phyloP scores from a whole-genome alignment of 2,113 vertebrate species.

The Sander vitreus region DNA sequence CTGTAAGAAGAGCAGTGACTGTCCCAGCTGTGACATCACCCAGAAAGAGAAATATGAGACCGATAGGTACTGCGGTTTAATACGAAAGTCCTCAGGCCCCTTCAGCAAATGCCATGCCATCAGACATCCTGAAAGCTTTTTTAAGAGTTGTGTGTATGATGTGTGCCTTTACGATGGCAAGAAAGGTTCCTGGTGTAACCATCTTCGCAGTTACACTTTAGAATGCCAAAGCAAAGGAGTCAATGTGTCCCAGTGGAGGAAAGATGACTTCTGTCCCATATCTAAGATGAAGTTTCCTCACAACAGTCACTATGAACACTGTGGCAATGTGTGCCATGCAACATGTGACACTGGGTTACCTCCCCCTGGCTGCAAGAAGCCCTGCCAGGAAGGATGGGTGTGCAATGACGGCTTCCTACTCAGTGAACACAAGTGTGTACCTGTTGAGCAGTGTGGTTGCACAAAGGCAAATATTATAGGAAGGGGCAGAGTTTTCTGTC shows the following conservation, averaged over 20 bases:
- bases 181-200: slow-evolving; percentile 44
- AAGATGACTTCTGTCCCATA: slow-evolving; percentile 48
- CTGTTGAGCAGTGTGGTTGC: slow-evolving; percentile 80
- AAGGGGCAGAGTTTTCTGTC: slow-evolving; percentile 70
- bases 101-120: slow-evolving; percentile 58
- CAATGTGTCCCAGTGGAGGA: slow-evolving; percentile 48
- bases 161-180: slow-evolving; percentile 61
- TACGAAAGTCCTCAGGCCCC: slow-evolving; percentile 49
- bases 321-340: slow-evolving; percentile 57
- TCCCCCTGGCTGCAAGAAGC: slow-evolving; percentile 36
- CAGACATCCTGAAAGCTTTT: slow-evolving; percentile 36
- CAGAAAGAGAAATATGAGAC: slow-evolving; percentile 32
- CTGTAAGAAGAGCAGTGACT: slow-evolving; percentile 48
- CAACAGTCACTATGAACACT: slow-evolving; percentile 74
- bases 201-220: slow-evolving; percentile 41
- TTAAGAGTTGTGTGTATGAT: slow-evolving; percentile 64
- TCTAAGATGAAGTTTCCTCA: slow-evolving; percentile 24
- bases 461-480: slow-evolving; percentile 71
- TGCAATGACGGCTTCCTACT: slow-evolving; percentile 70
- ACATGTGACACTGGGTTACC: slow-evolving; percentile 51
- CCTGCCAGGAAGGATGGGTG: slow-evolving; percentile 64
- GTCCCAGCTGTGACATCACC: slow-evolving; percentile 35
- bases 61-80: slow-evolving; percentile 46
- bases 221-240: slow-evolving; percentile 53
- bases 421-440: slow-evolving; percentile 76